A percentile compares a stretch with the other conserved stretches of the same genome.
Evolutionary conservation across 2,113 vertebrate genomes (phyloP).

Genomic region (Spilogale gracilis): DNA sequence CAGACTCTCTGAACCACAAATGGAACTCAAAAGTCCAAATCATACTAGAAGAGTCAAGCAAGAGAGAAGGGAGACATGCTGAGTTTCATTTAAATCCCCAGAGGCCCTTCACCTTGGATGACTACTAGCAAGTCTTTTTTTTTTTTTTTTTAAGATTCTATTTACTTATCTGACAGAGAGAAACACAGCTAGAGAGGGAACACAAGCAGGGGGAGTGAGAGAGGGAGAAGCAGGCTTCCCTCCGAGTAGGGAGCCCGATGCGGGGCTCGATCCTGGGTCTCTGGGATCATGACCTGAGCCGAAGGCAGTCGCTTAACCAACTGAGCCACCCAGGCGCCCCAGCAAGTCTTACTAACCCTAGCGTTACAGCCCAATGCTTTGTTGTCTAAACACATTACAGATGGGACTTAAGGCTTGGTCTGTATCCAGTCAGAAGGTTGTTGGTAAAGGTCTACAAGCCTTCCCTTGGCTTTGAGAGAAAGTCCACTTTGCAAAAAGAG

Average conservation of each 20-base stretch:
- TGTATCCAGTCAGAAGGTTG: fast-evolving
- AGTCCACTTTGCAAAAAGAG: neutral
- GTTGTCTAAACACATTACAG: neutral
- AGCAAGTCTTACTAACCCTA: neutral
- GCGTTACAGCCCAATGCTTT: neutral
- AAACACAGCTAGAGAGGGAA: too few species aligned
- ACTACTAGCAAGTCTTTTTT: neutral
- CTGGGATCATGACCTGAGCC: too few species aligned
- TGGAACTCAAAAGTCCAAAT: neutral
- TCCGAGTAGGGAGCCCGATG: too few species aligned
- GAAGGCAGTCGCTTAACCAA: too few species aligned
- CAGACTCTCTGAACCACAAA: neutral
- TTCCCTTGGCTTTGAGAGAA: neutral
- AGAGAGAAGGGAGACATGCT: neutral
- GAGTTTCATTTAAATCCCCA: neutral
- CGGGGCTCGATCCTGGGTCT: too few species aligned
- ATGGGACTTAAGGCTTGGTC: neutral
- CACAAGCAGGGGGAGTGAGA: too few species aligned
- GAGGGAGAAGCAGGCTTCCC: too few species aligned
- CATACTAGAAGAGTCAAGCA: neutral
- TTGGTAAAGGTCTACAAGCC: neutral
- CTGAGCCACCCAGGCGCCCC: too few species aligned
- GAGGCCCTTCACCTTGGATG: neutral
- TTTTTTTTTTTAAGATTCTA: too few species aligned
- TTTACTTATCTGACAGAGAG: too few species aligned